These are phyloP conservation scores for Poeciliopsis turneri DNA, from an alignment of 2,797 vertebrate genomes.

Conservation along the genomic window DNA sequence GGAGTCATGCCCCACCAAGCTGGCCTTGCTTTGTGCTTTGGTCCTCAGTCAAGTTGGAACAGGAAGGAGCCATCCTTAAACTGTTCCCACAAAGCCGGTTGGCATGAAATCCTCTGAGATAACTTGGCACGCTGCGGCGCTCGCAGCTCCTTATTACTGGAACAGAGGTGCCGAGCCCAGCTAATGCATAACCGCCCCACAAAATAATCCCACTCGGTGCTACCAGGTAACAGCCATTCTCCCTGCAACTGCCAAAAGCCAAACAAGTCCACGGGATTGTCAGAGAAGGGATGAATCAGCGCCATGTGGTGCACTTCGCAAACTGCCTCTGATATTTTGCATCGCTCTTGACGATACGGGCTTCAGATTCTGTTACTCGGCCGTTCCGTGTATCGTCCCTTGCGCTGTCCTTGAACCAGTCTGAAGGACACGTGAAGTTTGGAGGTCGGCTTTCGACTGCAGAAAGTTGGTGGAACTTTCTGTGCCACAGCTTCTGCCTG, in stretches of 20 bases:
- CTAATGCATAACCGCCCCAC: neutral
- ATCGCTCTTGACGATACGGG: neutral
- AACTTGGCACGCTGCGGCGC: neutral
- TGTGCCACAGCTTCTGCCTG: neutral
- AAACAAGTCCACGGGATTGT: neutral
- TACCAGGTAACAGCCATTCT: neutral
- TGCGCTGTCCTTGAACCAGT: neutral
- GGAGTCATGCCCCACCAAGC: neutral
- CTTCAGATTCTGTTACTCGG: neutral
- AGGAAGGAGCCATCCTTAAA: neutral
- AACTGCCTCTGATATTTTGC: neutral
- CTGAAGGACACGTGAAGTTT: neutral
- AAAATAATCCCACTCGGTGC: neutral
- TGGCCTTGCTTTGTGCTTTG: neutral
- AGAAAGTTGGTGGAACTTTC: neutral
- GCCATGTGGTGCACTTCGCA: accelerated
- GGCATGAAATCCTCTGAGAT: neutral
- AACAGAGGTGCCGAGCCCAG: neutral
- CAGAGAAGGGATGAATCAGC: neutral
- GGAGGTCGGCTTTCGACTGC: neutral
- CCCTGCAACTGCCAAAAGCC: neutral
- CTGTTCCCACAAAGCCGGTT: neutral
- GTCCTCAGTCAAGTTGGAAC: neutral
- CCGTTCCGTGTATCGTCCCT: neutral
- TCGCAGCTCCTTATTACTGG: neutral